phyloP scores from a whole-genome alignment of 2,888 invertebrate genomes.

The Polylopha cassiicola region DNA sequence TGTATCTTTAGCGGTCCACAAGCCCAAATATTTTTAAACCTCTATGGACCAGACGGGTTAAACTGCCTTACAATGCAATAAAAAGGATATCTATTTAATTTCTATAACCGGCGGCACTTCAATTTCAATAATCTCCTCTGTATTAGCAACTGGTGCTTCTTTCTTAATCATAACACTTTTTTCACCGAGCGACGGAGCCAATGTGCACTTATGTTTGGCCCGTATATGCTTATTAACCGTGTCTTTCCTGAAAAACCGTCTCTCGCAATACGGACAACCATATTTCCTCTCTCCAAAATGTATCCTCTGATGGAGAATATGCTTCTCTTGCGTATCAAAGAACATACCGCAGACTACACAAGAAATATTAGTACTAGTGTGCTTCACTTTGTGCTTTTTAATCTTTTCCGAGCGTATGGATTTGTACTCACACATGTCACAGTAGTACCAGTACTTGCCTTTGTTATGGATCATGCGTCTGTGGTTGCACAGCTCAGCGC shows the following conservation, averaged over 20 bases:
- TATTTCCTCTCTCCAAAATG: conserved; percentile 49
- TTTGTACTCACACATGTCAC: conserved; percentile 50
- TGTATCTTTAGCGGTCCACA: too few species aligned
- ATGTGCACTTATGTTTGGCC: conserved; percentile 26
- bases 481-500: conserved; percentile 52
- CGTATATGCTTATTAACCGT: conserved; percentile 35
- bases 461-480: conserved; percentile 41
- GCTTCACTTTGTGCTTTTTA: conserved; percentile 43
- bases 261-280: conserved; percentile 47
- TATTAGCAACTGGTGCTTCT: conserved; percentile 8
- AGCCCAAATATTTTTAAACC: too few species aligned
- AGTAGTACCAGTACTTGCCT: conserved; percentile 35
- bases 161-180: conserved; percentile 19
- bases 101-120: conserved; percentile 15
- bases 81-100: conserved; percentile 10
- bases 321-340: conserved; percentile 38
- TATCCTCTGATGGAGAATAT: conserved; percentile 42
- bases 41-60: too few species aligned
- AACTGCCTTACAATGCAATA: not conserved
- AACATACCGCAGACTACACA: conserved; percentile 56
- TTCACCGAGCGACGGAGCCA: conserved; percentile 18
- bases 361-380: conserved; percentile 40
- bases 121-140: conserved; percentile 17
- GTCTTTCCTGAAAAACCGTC: conserved; percentile 39
- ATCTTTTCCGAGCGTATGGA: conserved; percentile 31